Percentiles rank a stretch among this genome's conserved stretches.
phyloP scores from a whole-genome alignment of 1,140 invertebrate species.

The Brachionus plicatilis region DNA sequence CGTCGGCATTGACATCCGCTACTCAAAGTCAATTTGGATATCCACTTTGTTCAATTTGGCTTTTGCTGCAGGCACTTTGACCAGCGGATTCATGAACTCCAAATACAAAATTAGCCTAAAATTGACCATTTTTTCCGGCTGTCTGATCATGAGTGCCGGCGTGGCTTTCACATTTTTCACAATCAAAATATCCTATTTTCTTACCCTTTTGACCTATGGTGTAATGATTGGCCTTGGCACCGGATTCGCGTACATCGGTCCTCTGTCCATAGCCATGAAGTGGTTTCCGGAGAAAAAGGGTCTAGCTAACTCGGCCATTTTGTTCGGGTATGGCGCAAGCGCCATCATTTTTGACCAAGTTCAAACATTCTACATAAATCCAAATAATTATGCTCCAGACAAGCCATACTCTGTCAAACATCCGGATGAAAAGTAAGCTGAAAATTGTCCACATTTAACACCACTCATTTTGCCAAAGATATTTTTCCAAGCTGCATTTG shows the following conservation, averaged over 20 bases:
- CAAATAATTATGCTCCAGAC: slow-evolving; percentile 49
- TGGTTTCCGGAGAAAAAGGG: slow-evolving; percentile 57
- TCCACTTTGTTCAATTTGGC: slow-evolving; percentile 50
- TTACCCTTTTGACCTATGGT: slow-evolving; percentile 53
- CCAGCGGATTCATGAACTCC: slow-evolving; percentile 48
- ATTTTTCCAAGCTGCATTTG: slow-evolving; percentile 46
- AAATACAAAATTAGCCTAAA: not conserved
- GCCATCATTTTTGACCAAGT: slow-evolving; percentile 55
- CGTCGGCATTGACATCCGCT: slow-evolving; percentile 44
- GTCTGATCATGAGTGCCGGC: slow-evolving; percentile 44
- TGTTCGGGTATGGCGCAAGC: slow-evolving; percentile 55
- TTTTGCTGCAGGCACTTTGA: slow-evolving; percentile 37
- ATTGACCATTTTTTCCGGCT: not conserved
- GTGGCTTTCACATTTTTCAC: slow-evolving; percentile 52
- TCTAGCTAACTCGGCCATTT: slow-evolving; percentile 54
- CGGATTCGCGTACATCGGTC: slow-evolving; percentile 54
- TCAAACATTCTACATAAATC: slow-evolving; percentile 56
- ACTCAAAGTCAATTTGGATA: slow-evolving; percentile 54
- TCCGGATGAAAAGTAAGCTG: slow-evolving; percentile 27
- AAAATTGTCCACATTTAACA: not conserved
- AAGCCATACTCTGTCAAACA: slow-evolving; percentile 10
- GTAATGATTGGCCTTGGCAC: slow-evolving; percentile 53
- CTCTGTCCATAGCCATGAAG: slow-evolving; percentile 55
- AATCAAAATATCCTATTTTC: slow-evolving; percentile 49
- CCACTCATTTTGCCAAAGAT: slow-evolving; percentile 45